Percentiles rank a stretch among this genome's conserved stretches.
Conservation (phyloP, 2,888 invertebrate genomes). For the Zygogramma bicolorata region DNA sequence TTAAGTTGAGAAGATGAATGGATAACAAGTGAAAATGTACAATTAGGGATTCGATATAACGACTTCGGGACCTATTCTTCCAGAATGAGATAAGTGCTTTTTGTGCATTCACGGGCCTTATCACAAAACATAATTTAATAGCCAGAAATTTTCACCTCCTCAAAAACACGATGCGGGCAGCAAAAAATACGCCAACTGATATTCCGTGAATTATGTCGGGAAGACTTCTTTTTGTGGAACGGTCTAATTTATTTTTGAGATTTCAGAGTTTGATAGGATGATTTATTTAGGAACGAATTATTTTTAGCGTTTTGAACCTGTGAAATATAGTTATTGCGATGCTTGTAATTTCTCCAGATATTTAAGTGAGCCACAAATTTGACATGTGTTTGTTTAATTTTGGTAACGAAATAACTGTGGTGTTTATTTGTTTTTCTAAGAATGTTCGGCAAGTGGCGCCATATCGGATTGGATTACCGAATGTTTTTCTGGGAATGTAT, state of each 20-base stretch:
- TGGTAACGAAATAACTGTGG: background rate
- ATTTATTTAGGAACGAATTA: slow-evolving; percentile 19
- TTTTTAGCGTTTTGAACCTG: slow-evolving; percentile 5
- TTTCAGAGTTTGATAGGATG: slow-evolving; percentile 27
- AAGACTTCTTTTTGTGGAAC: background rate
- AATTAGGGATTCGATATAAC: slow-evolving; percentile 62
- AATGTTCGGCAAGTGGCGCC: slow-evolving; percentile 35
- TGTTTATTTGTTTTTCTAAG: slow-evolving; percentile 34
- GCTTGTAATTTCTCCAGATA: background rate
- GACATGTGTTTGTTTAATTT: slow-evolving; percentile 21
- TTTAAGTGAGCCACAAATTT: background rate
- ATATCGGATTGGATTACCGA: slow-evolving; percentile 27
- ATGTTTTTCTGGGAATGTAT: slow-evolving; percentile 25
- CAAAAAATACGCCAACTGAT: slow-evolving; percentile 38
- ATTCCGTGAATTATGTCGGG: slow-evolving; percentile 12
- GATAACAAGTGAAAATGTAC: slow-evolving; percentile 62
- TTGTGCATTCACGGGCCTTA: slow-evolving; percentile 37
- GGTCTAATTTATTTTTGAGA: slow-evolving; percentile 30
- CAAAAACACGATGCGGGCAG: slow-evolving; percentile 34
- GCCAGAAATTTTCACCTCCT: slow-evolving; percentile 48
- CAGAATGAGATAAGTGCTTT: slow-evolving; percentile 60
- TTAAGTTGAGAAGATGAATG: slow-evolving; percentile 65
- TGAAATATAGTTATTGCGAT: slow-evolving; percentile 6
- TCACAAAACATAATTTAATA: slow-evolving; percentile 47
- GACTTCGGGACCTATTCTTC: slow-evolving; percentile 60